Evolutionary conservation across 2,888 invertebrate species (phyloP), one percentile per base, ranked within the genome.

Genomic region (Melieria omissa): DNA sequence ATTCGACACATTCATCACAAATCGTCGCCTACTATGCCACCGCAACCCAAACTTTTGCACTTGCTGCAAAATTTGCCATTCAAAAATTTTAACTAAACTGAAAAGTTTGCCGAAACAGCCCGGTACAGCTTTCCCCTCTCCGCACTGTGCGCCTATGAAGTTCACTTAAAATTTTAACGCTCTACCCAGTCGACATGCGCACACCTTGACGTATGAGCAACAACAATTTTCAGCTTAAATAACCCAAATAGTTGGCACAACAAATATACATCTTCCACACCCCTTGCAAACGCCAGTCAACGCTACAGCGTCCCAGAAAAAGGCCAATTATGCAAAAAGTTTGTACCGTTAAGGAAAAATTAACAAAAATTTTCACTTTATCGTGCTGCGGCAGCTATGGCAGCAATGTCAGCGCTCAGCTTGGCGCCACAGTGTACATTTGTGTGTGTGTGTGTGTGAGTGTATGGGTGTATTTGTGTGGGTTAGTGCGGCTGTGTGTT

Each of bases 291-390:
- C 12, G 10, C 7, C 58, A 54, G n/a, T 16, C 45, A 60, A 61
- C 41, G 54, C 54, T 49, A 52, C 49, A 41, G 49, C 49, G 64
- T 64, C n/a, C 44, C 64, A 29, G 57, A 46, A 57, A 62, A 55
- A 69, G 52, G 55, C 62, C 62, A 69, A 69, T 62, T 62, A 69
- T 62, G 69, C 55, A 57, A 58, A 70, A 66, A 60, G 45, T 67
- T 66, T 52, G 54, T 10, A 57, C 14, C 12, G 45, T 58, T 41
- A 65, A 66, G 45, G 81, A 81, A 81, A 83, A 81, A 81, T 81
- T 81, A 81, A 81, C 81, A 83, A 81, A 29, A 81, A 81, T 83
- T 81, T 83, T 82, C 81, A 83, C 83, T 83, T 82, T 81, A 81
- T 81, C 81, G 81, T 81, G 76, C 76, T 80, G 80, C 78, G 79